Conservation (phyloP, 2,888 invertebrate species). For the Macrosoma leucophasiata region DNA sequence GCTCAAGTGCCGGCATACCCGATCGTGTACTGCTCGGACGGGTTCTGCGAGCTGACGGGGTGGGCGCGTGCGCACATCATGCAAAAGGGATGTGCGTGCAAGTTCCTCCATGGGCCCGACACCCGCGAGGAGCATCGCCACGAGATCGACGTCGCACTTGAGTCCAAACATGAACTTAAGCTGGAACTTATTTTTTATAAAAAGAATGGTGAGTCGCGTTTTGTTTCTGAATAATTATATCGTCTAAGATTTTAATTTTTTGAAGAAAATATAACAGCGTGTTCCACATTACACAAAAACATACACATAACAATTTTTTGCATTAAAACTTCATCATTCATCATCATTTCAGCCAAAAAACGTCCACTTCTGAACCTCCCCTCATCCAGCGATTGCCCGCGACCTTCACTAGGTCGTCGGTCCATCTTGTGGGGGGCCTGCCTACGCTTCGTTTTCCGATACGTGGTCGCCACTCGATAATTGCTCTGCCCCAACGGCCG, state of each 20-base stretch:
- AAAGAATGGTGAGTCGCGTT: constrained; percentile 88
- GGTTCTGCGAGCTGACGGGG: constrained; percentile 96
- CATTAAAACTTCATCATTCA: too few species aligned
- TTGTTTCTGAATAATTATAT: too few species aligned
- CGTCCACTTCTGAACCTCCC: too few species aligned
- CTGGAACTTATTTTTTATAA: constrained; percentile 96
- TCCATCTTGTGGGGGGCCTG: too few species aligned
- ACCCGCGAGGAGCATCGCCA: constrained; percentile 91
- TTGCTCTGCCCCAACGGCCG: too few species aligned
- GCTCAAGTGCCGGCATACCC: constrained; percentile 94
- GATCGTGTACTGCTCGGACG: constrained; percentile 97
- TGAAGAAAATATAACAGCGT: background rate
- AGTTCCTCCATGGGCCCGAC: constrained; percentile 94
- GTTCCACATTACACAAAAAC: too few species aligned
- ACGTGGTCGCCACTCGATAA: too few species aligned
- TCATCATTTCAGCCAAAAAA: too few species aligned
- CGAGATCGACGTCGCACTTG: constrained; percentile 92
- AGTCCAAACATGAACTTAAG: constrained; percentile 93
- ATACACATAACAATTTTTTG: too few species aligned
- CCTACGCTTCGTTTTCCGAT: too few species aligned
- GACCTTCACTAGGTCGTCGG: too few species aligned
- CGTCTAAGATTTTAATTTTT: background rate
- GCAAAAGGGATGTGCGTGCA: constrained; percentile 97
- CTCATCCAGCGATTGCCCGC: too few species aligned
- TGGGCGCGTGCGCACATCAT: constrained; percentile 96